A percentile compares a stretch with the other conserved stretches of the same genome.
Evolutionary conservation across 1,140 invertebrate species (phyloP).

Genomic region (Drosophila kanapiae): DNA sequence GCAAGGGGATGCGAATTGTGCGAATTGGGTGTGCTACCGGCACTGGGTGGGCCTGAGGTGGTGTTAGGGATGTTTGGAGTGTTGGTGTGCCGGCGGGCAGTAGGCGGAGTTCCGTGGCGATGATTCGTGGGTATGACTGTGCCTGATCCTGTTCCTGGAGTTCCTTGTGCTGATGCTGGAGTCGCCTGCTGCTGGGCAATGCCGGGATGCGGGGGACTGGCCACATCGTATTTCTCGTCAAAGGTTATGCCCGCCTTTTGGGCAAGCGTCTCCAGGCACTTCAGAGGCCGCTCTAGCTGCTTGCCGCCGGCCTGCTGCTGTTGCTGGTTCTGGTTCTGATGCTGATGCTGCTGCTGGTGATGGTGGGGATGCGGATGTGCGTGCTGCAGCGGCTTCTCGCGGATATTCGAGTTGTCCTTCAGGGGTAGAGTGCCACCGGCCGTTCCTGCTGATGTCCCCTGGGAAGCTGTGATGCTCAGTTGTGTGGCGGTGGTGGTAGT

Average conservation of each 20-base stretch:
- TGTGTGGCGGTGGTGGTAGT: not conserved
- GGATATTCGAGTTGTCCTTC: slow-evolving; percentile 82
- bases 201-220: slow-evolving; percentile 85
- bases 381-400: slow-evolving; percentile 51
- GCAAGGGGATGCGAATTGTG: slow-evolving; percentile 18
- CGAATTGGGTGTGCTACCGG: slow-evolving; percentile 54
- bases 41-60: slow-evolving; percentile 12
- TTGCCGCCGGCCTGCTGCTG: slow-evolving; percentile 51
- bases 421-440: slow-evolving; percentile 52
- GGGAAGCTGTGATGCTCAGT: slow-evolving; percentile 28
- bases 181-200: slow-evolving; percentile 57
- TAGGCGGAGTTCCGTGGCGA: slow-evolving; percentile 31
- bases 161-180: slow-evolving; percentile 49
- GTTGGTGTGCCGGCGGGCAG: slow-evolving; percentile 18
- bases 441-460: slow-evolving; percentile 32
- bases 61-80: slow-evolving; percentile 7
- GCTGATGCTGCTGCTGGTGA: slow-evolving; percentile 28
- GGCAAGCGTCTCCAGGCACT: slow-evolving; percentile 89
- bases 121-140: slow-evolving; percentile 24
- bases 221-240: slow-evolving; percentile 89
- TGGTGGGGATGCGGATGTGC: slow-evolving; percentile 42
- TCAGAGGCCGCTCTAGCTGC: slow-evolving; percentile 86
- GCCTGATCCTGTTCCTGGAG: slow-evolving; percentile 5
- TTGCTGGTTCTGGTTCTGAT: slow-evolving; percentile 46
- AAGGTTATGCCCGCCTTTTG: slow-evolving; percentile 89